These are phyloP conservation scores for Hoplostethus mediterraneus DNA, from an alignment of 2,797 vertebrate species.

Conservation along the genomic window DNA sequence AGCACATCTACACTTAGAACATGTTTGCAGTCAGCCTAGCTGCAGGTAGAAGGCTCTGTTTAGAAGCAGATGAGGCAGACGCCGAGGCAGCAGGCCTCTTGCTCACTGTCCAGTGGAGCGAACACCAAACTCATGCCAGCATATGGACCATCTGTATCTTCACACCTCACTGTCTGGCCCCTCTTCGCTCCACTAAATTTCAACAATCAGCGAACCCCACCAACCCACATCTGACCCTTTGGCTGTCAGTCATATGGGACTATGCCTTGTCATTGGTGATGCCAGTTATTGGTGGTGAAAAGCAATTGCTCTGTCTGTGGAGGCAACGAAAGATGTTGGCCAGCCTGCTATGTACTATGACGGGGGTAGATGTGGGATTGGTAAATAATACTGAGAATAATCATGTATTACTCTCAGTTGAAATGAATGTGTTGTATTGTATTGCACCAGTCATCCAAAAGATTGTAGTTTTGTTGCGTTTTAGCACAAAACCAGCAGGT, in stretches of 20 bases:
- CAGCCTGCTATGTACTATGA: background rate
- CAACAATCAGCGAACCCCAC: slow-evolving; percentile 63
- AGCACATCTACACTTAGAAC: background rate
- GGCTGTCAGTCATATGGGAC: slow-evolving; percentile 37
- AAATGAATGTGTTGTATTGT: too few species aligned
- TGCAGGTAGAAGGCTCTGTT: slow-evolving; percentile 24
- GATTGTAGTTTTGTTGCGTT: slow-evolving; percentile 1
- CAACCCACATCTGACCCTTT: slow-evolving; percentile 60
- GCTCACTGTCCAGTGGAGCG: slow-evolving; percentile 71
- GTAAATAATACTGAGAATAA: too few species aligned
- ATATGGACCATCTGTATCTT: slow-evolving; percentile 83
- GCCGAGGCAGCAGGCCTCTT: slow-evolving; percentile 79
- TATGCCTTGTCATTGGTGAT: slow-evolving; percentile 7
- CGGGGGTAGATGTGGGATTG: too few species aligned
- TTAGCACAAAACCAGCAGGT: background rate
- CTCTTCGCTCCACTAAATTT: slow-evolving; percentile 76
- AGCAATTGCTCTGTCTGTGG: slow-evolving; percentile 2
- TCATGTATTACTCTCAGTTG: too few species aligned
- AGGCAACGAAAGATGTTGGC: background rate
- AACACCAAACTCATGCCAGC: slow-evolving; percentile 67
- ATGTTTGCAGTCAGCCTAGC: slow-evolving; percentile 8
- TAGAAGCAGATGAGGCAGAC: slow-evolving; percentile 74
- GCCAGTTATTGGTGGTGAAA: slow-evolving; percentile 19
- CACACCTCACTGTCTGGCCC: slow-evolving; percentile 80
- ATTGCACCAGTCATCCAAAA: too few species aligned